Evolutionary conservation across 2,797 vertebrate genomes (phyloP), one percentile per base, ranked within the genome.

Genomic region (Hapalemur alaotrensis): DNA sequence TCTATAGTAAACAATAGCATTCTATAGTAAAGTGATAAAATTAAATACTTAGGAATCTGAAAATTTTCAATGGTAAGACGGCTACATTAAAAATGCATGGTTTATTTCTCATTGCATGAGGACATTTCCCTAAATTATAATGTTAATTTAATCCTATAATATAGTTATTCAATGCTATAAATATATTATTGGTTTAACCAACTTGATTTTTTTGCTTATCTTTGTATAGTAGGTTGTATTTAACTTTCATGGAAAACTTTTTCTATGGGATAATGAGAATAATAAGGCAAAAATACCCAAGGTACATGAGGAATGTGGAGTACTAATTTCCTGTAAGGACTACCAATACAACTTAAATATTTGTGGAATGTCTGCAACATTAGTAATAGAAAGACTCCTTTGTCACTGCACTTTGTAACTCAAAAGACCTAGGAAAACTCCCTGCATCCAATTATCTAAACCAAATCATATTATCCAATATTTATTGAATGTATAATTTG

Each of bases 151-250:
- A 67, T 32, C 35, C 63, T 76, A 20, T 81, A 87, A 54, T 18
- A 32, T 72, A 78, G 20, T 63, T 93, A 75, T 54, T 61, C 28
- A 28, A 7, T 2, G 28, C 17, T 84, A 59, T 87, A 59, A 76
- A 67, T 92, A 63, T 61, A 69, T 80, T 89, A 80, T 91, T 48
- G 79, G 25, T 83, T 91, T 93, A 79, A 32, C 8, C 43, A 8
- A 54, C 83, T 93, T 82, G n/a, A 91, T 85, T 94, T 93, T 23
- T 92, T 97, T 65, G 35, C 67, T 96, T 91, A 67, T 30, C 14
- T 73, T 76, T 75, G 7, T 18, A 43, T 70, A 15, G 0, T 35
- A 93, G 7, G 7, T 84, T 76, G 15, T 23, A 67, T 81, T 85
- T 90, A 83, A 86, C 6, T 76, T 94, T 65, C 30, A 32, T n/a